Conservation (phyloP, 2,113 vertebrate genomes). For the Puffinus mauretanicus region DNA sequence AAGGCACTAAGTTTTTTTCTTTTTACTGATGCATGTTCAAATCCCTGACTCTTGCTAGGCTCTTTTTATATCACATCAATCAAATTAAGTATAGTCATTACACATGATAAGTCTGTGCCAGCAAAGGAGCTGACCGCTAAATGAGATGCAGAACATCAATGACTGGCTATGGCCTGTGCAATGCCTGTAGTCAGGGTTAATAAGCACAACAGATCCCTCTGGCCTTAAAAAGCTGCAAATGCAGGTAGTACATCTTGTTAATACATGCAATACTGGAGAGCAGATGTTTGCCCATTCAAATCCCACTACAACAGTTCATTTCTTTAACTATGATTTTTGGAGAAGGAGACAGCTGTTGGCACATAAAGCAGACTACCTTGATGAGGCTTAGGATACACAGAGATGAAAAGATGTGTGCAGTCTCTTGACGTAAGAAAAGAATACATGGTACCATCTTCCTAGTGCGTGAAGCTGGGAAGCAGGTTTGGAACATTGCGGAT, state of each 20-base stretch:
- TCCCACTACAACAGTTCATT: background rate
- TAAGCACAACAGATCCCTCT: background rate
- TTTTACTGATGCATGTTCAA: background rate
- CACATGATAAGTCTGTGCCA: background rate
- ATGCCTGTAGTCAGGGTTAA: background rate
- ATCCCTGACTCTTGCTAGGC: background rate
- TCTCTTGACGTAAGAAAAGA: background rate
- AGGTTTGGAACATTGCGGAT: background rate
- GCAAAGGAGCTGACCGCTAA: background rate
- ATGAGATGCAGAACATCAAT: background rate
- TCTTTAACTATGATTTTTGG: background rate
- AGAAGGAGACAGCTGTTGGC: background rate
- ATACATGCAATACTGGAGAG: background rate
- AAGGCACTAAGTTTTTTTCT: background rate
- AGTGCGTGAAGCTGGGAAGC: background rate
- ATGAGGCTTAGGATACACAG: background rate
- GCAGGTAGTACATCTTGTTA: background rate
- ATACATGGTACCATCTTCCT: background rate
- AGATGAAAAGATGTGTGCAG: background rate
- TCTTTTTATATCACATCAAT: background rate
- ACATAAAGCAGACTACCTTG: background rate
- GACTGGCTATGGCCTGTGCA: background rate
- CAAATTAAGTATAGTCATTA: constrained; percentile 20
- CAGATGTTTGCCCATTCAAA: background rate
- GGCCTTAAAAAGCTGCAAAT: background rate